Percentiles rank a stretch among this genome's conserved stretches.
Evolutionary conservation across 1,140 invertebrate genomes (phyloP).

Genomic region (Luehdorfia chinensis): DNA sequence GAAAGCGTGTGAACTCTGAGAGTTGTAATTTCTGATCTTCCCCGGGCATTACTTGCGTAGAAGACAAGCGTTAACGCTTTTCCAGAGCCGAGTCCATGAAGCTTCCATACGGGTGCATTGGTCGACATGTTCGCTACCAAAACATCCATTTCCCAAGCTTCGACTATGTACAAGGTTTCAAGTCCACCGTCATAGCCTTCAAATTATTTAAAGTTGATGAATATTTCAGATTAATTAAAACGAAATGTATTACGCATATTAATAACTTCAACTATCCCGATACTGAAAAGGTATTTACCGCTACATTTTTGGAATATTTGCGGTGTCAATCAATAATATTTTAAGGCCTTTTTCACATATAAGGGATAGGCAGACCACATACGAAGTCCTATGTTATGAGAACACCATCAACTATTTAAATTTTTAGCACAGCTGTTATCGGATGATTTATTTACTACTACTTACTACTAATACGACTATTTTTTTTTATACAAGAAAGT

Average conservation of each 20-base stretch:
- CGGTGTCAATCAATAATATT: too few species aligned
- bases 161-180: constrained; percentile 88
- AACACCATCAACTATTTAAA: too few species aligned
- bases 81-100: constrained; percentile 74
- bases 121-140: constrained; percentile 73
- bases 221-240: not conserved
- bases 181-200: constrained; percentile 93
- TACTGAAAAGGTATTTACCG: too few species aligned
- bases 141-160: constrained; percentile 75
- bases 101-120: constrained; percentile 73
- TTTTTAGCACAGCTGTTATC: too few species aligned
- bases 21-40: constrained; percentile 76
- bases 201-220: not conserved
- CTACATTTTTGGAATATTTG: too few species aligned
- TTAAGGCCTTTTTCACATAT: too few species aligned
- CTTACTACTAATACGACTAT: too few species aligned
- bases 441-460: too few species aligned
- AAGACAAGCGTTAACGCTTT: constrained; percentile 76
- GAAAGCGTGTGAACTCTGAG: constrained; percentile 63
- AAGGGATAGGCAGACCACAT: too few species aligned
- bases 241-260: not conserved
- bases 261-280: too few species aligned
- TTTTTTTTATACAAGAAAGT: too few species aligned
- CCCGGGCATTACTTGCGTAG: constrained; percentile 81
- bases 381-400: too few species aligned